Evolutionary conservation across 2,797 vertebrate species (phyloP).

Genomic region (Odontamblyopus lacepedii): DNA sequence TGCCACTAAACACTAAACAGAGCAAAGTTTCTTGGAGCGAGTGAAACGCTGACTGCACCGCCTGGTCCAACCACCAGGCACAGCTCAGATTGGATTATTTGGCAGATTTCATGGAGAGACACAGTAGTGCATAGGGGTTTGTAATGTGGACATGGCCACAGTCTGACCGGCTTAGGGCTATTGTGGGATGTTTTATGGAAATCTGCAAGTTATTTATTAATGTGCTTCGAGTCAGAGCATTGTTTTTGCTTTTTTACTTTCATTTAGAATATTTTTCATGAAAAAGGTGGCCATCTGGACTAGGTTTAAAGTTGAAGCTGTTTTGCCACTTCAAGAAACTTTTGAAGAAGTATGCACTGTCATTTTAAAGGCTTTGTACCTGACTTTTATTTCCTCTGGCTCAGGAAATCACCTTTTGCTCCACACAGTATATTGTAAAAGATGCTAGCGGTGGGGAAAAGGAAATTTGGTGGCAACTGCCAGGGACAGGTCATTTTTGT

Average conservation of each 20-base stretch:
- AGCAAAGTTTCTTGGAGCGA: constrained; percentile 52
- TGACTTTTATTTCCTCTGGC: too few relatives aligned
- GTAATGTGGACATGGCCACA: constrained; percentile 27
- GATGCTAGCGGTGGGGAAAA: too few relatives aligned
- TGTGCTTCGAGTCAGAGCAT: too few relatives aligned
- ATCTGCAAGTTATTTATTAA: neutral
- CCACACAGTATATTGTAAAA: too few relatives aligned
- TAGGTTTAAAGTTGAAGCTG: neutral
- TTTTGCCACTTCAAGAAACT: neutral
- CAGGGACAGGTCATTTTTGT: too few relatives aligned
- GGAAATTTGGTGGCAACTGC: too few relatives aligned
- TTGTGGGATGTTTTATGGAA: constrained; percentile 18
- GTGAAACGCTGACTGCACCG: constrained; percentile 61
- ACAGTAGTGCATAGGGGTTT: constrained; percentile 22
- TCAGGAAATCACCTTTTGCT: too few relatives aligned
- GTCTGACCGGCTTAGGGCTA: constrained; percentile 42
- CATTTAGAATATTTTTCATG: neutral
- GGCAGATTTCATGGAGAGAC: constrained; percentile 54
- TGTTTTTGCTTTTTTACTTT: neutral
- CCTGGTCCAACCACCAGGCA: constrained; percentile 43
- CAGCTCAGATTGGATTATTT: constrained; percentile 62
- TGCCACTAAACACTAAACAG: constrained; percentile 55
- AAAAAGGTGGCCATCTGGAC: neutral
- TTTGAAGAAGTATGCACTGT: too few relatives aligned
- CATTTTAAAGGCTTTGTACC: too few relatives aligned